phyloP scores from a whole-genome alignment of 2,113 vertebrate genomes.

The Silurus asotus region DNA sequence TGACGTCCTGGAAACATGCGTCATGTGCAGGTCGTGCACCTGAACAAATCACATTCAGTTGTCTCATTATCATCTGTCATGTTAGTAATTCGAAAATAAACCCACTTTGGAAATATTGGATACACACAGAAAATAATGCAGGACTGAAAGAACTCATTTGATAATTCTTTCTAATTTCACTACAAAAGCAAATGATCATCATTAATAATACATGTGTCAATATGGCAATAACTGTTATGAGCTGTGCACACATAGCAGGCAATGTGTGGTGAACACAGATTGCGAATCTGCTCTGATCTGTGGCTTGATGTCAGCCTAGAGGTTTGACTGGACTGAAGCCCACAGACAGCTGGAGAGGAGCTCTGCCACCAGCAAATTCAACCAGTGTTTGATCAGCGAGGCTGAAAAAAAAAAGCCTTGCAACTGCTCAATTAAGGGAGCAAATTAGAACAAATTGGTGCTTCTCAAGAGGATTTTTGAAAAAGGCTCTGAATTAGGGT shows the following conservation, averaged over 20 bases:
- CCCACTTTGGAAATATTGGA: not conserved
- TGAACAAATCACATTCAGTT: constrained; percentile 58
- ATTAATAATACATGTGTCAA: not conserved
- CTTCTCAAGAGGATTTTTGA: constrained; percentile 17
- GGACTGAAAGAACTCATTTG: not conserved
- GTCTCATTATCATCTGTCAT: not conserved
- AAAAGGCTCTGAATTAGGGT: constrained; percentile 19
- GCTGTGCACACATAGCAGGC: constrained; percentile 7
- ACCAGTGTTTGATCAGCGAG: constrained; percentile 29
- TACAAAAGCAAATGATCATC: not conserved
- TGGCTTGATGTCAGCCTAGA: constrained; percentile 27
- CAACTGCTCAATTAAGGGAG: constrained; percentile 37
- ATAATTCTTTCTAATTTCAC: constrained; percentile 3
- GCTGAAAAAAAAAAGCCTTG: constrained; percentile 27
- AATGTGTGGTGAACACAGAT: constrained; percentile 1
- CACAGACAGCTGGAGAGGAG: constrained; percentile 37
- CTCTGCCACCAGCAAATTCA: constrained; percentile 26
- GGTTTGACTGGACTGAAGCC: constrained; percentile 40
- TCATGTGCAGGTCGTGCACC: constrained; percentile 86
- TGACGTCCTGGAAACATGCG: constrained; percentile 86
- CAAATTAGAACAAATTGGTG: constrained; percentile 21
- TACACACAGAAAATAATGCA: not conserved
- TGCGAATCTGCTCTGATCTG: constrained; percentile 19
- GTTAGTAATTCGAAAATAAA: not conserved
- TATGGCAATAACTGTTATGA: constrained; percentile 10